phyloP scores from a whole-genome alignment of 23 tunicate species.

The Corella eumyota region DNA sequence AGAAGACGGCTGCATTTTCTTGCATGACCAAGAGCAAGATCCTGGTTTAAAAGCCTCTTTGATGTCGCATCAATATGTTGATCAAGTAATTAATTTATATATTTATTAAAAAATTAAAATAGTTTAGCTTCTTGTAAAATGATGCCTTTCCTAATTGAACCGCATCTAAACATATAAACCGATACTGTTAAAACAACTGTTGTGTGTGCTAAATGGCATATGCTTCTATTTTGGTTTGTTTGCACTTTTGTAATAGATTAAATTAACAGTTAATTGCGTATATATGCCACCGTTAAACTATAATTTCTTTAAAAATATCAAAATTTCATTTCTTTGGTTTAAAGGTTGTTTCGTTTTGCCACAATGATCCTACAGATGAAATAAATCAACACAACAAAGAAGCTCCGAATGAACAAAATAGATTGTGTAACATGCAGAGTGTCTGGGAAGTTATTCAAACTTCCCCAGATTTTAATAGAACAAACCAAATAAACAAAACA shows the following conservation, averaged over 20 bases:
- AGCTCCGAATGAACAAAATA: conserved; percentile 78
- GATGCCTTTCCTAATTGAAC: no score
- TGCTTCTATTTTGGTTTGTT: no score
- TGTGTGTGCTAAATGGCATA: no score
- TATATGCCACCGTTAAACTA: no score
- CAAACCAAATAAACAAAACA: conserved; percentile 5
- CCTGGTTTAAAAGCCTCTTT: conserved; percentile 20
- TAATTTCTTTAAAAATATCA: neutral
- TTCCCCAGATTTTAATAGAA: conserved; percentile 25
- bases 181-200: no score
- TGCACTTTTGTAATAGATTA: no score
- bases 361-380: conserved; percentile 34
- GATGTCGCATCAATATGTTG: conserved; percentile 44
- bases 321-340: neutral
- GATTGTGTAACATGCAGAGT: conserved; percentile 51
- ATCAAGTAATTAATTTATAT: conserved; percentile 20
- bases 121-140: no score
- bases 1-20: conserved; percentile 56
- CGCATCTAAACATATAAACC: no score
- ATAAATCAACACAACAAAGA: conserved; percentile 35
- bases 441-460: conserved; percentile 50
- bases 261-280: no score
- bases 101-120: no score
- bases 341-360: conserved; percentile 46
- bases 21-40: conserved; percentile 16